Evolutionary conservation across 2,113 vertebrate genomes (phyloP).

Genomic region (Pterocles orientalis): DNA sequence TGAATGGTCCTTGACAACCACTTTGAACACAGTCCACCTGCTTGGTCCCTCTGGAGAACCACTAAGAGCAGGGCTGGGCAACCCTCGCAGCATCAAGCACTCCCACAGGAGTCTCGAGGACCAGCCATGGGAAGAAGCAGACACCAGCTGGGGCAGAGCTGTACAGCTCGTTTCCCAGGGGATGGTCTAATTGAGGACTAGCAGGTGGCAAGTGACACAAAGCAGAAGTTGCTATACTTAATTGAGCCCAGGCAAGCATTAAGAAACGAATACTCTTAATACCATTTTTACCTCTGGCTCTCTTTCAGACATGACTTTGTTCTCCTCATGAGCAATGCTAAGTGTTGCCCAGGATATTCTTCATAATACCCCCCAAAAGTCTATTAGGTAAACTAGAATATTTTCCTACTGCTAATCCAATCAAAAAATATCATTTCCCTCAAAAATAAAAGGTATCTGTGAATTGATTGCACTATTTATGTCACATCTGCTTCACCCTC

Average conservation of each 20-base stretch:
- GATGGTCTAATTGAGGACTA: neutral
- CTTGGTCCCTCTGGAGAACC: neutral
- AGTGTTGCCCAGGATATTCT: neutral
- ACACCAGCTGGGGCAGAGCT: neutral
- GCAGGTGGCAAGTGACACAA: neutral
- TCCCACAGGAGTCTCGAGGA: rapidly evolving
- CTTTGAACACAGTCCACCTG: neutral
- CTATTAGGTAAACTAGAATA: neutral
- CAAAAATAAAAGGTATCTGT: neutral
- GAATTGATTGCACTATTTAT: neutral
- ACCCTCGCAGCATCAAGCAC: rapidly evolving
- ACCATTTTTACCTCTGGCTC: neutral
- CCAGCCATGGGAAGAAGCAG: neutral
- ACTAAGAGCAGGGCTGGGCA: neutral
- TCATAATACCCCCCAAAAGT: neutral
- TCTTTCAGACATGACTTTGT: neutral
- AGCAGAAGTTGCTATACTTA: neutral
- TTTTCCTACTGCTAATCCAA: neutral
- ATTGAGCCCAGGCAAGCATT: neutral
- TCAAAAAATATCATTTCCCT: neutral
- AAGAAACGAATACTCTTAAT: neutral
- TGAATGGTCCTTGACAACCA: neutral
- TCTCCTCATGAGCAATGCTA: neutral
- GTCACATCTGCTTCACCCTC: neutral
- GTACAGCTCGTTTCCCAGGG: neutral